Base-by-base conservation (phyloP, 35 echinoderm and acorn worm species). In the Patiria miniata region DNA sequence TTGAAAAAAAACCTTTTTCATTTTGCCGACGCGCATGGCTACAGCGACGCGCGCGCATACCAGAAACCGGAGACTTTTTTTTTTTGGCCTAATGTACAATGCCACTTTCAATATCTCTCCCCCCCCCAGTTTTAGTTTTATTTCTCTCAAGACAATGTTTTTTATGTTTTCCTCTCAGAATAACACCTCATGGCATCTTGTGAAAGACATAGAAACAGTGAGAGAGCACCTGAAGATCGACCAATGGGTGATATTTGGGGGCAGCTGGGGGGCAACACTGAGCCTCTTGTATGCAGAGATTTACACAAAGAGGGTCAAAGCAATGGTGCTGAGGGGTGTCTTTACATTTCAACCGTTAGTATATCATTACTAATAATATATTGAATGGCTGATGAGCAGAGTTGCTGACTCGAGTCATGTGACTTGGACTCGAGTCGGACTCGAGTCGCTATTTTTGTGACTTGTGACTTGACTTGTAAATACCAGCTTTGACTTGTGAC, bases 221-320 rank as follows among this genome's bases (percentile, higher is more conserved):
- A 59, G 87, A 29, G 60, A 83, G 22, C 79, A 83, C 14, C 79
- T 83, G 17, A 59, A 39, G 18, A 40, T 90, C 36, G 79, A 90
- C 17, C 81, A 83, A 52, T 90, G 87, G 87, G 55, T 83, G 39
- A 23, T 90, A 17, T 90, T 90, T 90, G 87, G 87, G 5, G 87
- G 87, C 1, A 90, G 87, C 57, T 90, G 87, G 87, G 87, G 87
- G 19, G 81, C 87, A 28, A 76, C 80, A 4, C 60, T 90, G n/a
- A 26, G 52, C 28, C 54, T 83, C 44, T n/a, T 81, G 28, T 90
- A 90, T 77, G 87, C 79, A 47, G 79, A 83, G 50, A 82, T 26
- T 1, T 30, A 90, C 42, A 53, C 79, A 4, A 38, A 83, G 12
- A 76, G 79, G n/a, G 87, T 83, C 28, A 52, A 90, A 73, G 79